phyloP scores from a whole-genome alignment of 2,113 vertebrate species.

The Symphodus melops region DNA sequence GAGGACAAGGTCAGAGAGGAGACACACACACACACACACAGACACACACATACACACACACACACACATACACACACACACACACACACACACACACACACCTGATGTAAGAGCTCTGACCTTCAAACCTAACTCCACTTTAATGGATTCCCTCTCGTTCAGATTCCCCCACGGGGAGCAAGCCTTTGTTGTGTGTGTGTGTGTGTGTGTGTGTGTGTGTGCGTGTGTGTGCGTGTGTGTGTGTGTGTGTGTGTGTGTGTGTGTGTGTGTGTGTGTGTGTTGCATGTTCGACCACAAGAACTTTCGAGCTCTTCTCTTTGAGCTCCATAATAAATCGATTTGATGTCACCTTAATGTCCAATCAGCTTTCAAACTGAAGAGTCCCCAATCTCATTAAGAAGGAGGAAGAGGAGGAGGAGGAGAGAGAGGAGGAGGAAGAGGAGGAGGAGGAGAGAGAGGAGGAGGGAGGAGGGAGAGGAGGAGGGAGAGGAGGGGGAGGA shows the following conservation, averaged over 20 bases:
- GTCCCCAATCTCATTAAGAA: neutral
- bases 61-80: slow-evolving; percentile 2
- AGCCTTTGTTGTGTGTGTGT: no score
- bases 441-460: neutral
- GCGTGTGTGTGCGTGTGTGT: slow-evolving; percentile 1
- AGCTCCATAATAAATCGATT: no score
- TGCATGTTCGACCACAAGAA: neutral
- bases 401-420: neutral
- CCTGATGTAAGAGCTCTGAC: slow-evolving; percentile 13
- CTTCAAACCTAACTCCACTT: slow-evolving; percentile 25
- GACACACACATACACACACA: neutral
- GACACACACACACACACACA: neutral
- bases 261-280: neutral
- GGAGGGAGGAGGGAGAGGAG: neutral
- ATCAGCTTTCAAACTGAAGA: neutral
- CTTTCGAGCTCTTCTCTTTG: no score
- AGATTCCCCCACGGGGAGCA: neutral
- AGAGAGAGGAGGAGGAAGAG: neutral
- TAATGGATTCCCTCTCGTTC: slow-evolving; percentile 7
- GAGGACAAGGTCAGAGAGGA: neutral
- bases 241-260: slow-evolving; percentile 4
- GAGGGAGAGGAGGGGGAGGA: neutral
- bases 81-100: no score
- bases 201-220: neutral
- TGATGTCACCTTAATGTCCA: neutral